phyloP scores from a whole-genome alignment of 2,888 invertebrate species.

The Cordilura impudica region DNA sequence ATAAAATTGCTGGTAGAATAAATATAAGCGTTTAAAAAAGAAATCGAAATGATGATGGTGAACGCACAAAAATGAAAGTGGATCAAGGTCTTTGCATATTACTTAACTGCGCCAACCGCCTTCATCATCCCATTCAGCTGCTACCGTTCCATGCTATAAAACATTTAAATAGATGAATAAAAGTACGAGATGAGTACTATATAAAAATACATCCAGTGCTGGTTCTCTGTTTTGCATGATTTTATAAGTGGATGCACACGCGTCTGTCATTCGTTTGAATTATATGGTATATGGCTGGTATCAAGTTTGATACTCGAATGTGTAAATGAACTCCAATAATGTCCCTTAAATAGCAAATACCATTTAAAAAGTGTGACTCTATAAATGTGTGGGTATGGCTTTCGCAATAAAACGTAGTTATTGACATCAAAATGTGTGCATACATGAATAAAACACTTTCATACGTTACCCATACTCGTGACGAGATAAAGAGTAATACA shows the following conservation, averaged over 20 bases:
- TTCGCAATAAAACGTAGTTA: not conserved
- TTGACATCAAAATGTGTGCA: not conserved
- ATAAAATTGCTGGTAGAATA: not conserved
- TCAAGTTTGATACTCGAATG: conserved; percentile 22
- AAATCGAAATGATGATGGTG: conserved; percentile 16
- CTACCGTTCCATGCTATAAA: conserved; percentile 38
- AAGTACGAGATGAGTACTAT: conserved; percentile 7
- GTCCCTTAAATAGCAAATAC: conserved; percentile 45
- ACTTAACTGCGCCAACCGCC: not conserved
- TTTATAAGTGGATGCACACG: conserved; percentile 60
- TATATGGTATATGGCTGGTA: not conserved
- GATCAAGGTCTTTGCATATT: conserved; percentile 56
- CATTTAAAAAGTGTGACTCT: conserved; percentile 12
- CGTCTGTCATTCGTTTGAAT: conserved; percentile 57
- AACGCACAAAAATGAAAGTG: conserved; percentile 45
- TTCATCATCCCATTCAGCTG: conserved; percentile 25
- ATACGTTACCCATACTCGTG: not conserved
- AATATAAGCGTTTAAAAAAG: not conserved
- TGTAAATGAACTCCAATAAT: conserved; percentile 51
- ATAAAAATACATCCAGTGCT: conserved; percentile 41
- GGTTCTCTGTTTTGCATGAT: conserved; percentile 7
- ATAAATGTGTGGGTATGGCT: not conserved
- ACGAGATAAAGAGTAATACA: no score
- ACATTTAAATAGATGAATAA: conserved; percentile 39
- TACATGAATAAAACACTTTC: not conserved